Evolutionary conservation across 2,113 vertebrate genomes (phyloP).

Genomic region (Nerophis lumbriciformis): DNA sequence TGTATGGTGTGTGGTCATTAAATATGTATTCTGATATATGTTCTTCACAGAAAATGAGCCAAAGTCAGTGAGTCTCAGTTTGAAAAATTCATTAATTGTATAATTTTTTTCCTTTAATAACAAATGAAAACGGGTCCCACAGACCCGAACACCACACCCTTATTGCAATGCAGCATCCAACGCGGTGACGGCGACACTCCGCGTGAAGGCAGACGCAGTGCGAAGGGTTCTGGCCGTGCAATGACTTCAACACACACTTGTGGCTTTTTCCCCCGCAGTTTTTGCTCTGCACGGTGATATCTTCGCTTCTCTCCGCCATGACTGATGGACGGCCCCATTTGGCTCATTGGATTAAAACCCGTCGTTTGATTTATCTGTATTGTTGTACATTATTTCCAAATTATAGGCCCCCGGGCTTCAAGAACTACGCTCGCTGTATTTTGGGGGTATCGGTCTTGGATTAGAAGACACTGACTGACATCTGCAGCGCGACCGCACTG

Average conservation of each 20-base stretch:
- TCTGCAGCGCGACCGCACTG: conserved; percentile 22
- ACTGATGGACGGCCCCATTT: conserved; percentile 42
- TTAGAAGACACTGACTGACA: conserved; percentile 41
- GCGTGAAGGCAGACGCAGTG: conserved; percentile 21
- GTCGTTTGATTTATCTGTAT: conserved; percentile 35
- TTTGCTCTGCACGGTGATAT: conserved; percentile 29
- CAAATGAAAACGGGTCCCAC: too few relatives aligned
- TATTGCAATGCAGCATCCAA: background rate
- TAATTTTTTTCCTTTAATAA: too few relatives aligned
- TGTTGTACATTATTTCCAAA: conserved; percentile 23
- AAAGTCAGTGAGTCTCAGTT: too few relatives aligned
- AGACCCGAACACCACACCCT: too few relatives aligned
- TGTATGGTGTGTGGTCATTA: too few relatives aligned
- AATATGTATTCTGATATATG: too few relatives aligned
- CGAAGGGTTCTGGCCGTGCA: conserved; percentile 32
- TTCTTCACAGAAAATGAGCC: too few relatives aligned
- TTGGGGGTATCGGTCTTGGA: conserved; percentile 37
- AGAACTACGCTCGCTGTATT: conserved; percentile 27
- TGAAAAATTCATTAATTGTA: too few relatives aligned
- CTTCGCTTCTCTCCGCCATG: conserved; percentile 45
- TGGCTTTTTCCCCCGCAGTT: conserved; percentile 38
- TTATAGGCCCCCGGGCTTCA: conserved; percentile 10
- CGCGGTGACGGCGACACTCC: conserved; percentile 2
- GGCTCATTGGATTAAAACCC: conserved; percentile 26
- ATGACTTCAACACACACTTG: conserved; percentile 46